A percentile compares a stretch with the other conserved stretches of the same genome.
Evolutionary conservation across 2,888 invertebrate species (phyloP).

Genomic region (Synergus gifuensis): DNA sequence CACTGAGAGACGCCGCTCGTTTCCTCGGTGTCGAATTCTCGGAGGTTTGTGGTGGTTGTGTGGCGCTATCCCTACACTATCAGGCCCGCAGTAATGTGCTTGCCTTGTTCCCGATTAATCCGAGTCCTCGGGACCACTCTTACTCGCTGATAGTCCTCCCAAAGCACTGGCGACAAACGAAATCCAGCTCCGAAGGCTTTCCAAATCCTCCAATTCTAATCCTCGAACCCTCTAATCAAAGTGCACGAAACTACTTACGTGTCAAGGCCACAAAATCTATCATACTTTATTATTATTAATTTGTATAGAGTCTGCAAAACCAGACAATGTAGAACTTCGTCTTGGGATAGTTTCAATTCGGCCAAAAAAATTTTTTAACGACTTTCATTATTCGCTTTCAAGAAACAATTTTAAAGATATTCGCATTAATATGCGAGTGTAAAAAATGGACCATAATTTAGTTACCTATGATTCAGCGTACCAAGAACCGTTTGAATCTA

Average conservation of each 20-base stretch:
- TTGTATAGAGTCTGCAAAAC: no score
- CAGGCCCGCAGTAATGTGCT: conserved; percentile 71
- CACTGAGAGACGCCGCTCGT: conserved; percentile 43
- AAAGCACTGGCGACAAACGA: conserved; percentile 43
- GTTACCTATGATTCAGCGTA: conserved; percentile 27
- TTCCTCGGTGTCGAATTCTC: conserved; percentile 63
- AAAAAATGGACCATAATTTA: conserved; percentile 32
- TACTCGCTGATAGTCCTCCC: conserved; percentile 55
- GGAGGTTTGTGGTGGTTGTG: conserved; percentile 66
- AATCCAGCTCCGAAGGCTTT: conserved; percentile 21
- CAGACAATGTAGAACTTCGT: no score
- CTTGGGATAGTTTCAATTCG: background rate
- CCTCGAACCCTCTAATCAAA: background rate
- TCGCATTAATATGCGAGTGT: conserved; percentile 16
- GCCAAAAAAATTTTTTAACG: background rate
- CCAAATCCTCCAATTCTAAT: background rate
- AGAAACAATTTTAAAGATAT: conserved; percentile 36
- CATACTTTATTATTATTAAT: background rate
- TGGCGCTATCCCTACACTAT: conserved; percentile 67
- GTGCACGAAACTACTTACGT: background rate
- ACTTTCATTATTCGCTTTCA: conserved; percentile 11
- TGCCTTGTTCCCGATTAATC: conserved; percentile 76
- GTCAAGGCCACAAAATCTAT: background rate
- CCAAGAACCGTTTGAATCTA: conserved; percentile 35
- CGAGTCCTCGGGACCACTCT: conserved; percentile 62